Conservation (phyloP, 2,888 invertebrate genomes). For the Linnaemya tessellans region DNA sequence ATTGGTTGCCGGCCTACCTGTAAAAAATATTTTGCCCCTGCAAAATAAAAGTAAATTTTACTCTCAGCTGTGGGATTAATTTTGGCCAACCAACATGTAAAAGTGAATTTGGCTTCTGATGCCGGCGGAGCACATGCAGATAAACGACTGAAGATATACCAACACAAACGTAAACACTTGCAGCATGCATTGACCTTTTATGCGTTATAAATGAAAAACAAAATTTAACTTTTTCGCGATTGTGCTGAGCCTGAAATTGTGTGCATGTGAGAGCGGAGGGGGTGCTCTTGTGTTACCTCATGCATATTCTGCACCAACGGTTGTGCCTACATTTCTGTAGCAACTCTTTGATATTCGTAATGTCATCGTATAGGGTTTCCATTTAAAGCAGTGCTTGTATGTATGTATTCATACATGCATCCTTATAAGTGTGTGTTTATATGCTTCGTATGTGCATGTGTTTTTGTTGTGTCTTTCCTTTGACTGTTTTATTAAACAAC, state of each 20-base stretch:
- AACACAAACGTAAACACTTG: not conserved
- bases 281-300: not conserved
- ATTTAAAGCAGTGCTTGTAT: not conserved
- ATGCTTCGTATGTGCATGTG: conserved; percentile 17
- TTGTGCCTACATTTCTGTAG: not conserved
- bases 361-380: conserved; percentile 30
- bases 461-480: conserved; percentile 35
- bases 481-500: conserved; percentile 35
- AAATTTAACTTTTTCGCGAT: conserved; percentile 58
- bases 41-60: conserved; percentile 9
- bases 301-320: not conserved
- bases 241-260: not conserved
- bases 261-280: not conserved
- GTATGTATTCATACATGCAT: not conserved
- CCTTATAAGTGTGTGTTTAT: not conserved
- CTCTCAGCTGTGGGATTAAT: conserved; percentile 33
- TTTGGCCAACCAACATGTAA: conserved; percentile 34
- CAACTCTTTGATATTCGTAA: conserved; percentile 15
- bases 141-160: not conserved
- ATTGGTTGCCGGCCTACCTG: no score
- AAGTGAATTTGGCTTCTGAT: conserved; percentile 8
- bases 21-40: not conserved
- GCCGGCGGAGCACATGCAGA: not conserved
- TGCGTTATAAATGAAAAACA: conserved; percentile 47
- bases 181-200: conserved; percentile 51